A percentile compares a stretch with the other conserved stretches of the same genome.
phyloP scores from a whole-genome alignment of 2,888 invertebrate species.

The Chymomyza fuscimana region DNA sequence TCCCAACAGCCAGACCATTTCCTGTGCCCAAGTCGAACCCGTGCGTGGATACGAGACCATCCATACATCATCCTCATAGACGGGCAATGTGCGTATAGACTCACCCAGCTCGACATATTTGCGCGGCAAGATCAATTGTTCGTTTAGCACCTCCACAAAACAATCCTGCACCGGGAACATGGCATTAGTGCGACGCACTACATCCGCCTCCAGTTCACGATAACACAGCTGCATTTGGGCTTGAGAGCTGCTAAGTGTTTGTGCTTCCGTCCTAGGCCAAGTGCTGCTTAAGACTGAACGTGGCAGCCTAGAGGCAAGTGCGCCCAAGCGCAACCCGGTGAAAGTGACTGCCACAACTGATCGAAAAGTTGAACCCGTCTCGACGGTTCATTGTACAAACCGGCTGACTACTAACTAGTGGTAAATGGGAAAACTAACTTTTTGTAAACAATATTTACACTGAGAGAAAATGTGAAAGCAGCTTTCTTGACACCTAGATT shows the following conservation, averaged over 20 bases:
- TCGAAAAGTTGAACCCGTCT: background rate
- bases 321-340: constrained; percentile 52
- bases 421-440: background rate
- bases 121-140: constrained; percentile 85
- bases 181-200: constrained; percentile 83
- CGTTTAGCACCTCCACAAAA: constrained; percentile 87
- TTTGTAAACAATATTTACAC: background rate
- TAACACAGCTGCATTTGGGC: constrained; percentile 77
- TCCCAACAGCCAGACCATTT: constrained; percentile 94
- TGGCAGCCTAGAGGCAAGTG: constrained; percentile 19
- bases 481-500: no score
- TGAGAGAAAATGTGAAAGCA: background rate
- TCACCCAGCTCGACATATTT: constrained; percentile 85
- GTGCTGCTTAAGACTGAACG: constrained; percentile 35
- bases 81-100: constrained; percentile 86
- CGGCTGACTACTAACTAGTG: background rate
- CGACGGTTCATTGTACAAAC: background rate
- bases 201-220: constrained; percentile 83
- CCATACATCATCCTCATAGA: constrained; percentile 90
- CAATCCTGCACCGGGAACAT: constrained; percentile 86
- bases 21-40: constrained; percentile 96
- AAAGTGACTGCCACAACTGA: constrained; percentile 54
- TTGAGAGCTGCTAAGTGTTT: background rate
- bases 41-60: constrained; percentile 93
- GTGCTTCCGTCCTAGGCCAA: constrained; percentile 13